Conservation (phyloP, 2,888 invertebrate species). For the Lamproptera curius region DNA sequence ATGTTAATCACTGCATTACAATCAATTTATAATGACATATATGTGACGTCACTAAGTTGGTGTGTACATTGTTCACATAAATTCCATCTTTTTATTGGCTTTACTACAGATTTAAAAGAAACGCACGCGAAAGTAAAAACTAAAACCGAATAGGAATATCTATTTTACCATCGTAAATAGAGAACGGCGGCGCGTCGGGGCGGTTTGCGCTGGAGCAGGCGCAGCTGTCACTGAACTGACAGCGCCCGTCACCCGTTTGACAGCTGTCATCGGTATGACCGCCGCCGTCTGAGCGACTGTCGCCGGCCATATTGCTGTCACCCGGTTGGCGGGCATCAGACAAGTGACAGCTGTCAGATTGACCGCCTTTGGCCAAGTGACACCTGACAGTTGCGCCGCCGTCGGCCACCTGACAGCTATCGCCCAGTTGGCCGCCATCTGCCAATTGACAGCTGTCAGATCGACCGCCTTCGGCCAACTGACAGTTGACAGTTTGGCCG, state of each 20-base stretch:
- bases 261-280: background rate
- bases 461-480: slow-evolving; percentile 21
- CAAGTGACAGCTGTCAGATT: too few species aligned
- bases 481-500: slow-evolving; percentile 22
- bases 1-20: too few species aligned
- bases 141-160: slow-evolving; percentile 47
- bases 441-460: slow-evolving; percentile 25
- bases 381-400: slow-evolving; percentile 27
- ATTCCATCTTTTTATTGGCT: too few species aligned
- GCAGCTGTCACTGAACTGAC: slow-evolving; percentile 35
- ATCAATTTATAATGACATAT: too few species aligned
- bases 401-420: too few species aligned
- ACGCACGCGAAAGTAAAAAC: too few species aligned
- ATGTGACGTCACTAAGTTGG: too few species aligned
- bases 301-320: background rate
- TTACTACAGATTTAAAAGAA: too few species aligned
- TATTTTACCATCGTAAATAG: slow-evolving; percentile 45
- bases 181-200: slow-evolving; percentile 31
- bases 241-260: slow-evolving; percentile 24
- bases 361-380: slow-evolving; percentile 24
- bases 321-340: background rate
- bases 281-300: slow-evolving; percentile 10
- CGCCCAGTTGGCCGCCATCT: slow-evolving; percentile 21
- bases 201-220: slow-evolving; percentile 31
- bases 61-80: too few species aligned